A percentile compares a stretch with the other conserved stretches of the same genome.
These are phyloP conservation scores for Pachyramphus minor DNA, from an alignment of 2,113 vertebrate species.

Conservation along the genomic window DNA sequence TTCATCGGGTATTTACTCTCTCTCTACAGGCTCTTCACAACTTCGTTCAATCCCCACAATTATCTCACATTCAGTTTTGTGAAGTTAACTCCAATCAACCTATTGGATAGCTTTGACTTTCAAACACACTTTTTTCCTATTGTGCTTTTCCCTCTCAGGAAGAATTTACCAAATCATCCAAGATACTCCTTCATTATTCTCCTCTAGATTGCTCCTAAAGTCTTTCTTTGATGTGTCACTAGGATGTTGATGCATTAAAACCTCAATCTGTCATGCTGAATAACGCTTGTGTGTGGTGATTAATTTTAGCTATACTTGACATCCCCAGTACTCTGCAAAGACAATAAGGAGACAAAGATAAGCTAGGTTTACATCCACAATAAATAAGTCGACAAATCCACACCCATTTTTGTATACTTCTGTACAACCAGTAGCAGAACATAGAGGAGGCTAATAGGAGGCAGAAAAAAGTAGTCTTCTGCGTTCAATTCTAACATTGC, in stretches of 20 bases:
- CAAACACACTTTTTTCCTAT: background rate
- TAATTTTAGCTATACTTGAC: background rate
- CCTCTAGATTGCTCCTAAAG: background rate
- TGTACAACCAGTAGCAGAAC: background rate
- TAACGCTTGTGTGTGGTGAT: background rate
- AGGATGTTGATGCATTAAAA: background rate
- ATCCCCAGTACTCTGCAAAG: background rate
- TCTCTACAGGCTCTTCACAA: background rate
- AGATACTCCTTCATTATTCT: slow-evolving; percentile 18
- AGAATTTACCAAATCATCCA: background rate
- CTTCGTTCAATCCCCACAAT: background rate
- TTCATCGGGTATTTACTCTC: background rate
- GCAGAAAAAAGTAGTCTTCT: background rate
- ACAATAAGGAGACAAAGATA: background rate
- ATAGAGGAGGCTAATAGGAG: background rate
- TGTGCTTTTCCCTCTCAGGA: background rate
- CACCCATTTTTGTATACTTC: background rate
- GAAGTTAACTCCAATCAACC: background rate
- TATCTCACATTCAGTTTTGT: background rate
- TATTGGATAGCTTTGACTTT: background rate
- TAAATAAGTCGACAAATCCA: background rate
- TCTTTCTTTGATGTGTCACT: background rate
- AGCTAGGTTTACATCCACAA: background rate
- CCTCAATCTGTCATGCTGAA: background rate
- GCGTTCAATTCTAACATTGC: background rate